phyloP scores from a whole-genome alignment of 1,140 invertebrate species.

The Panagrolaimus sp. region DNA sequence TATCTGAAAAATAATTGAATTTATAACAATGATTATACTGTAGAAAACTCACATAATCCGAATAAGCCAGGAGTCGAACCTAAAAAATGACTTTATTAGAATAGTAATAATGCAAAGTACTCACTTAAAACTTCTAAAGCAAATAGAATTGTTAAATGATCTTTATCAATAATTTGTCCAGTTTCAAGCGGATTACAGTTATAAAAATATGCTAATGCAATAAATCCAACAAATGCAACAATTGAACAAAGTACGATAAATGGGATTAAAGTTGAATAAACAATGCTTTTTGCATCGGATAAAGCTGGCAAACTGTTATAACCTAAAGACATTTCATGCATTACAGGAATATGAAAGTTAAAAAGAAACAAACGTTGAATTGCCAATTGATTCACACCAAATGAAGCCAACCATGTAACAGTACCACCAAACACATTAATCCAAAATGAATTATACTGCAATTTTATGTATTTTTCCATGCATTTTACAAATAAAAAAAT shows the following conservation, averaged over 20 bases:
- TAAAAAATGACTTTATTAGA: slow-evolving; percentile 25
- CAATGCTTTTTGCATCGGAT: slow-evolving; percentile 32
- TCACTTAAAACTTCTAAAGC: slow-evolving; percentile 44
- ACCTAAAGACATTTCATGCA: too few relatives aligned
- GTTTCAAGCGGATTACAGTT: slow-evolving; percentile 45
- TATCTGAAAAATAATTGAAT: slow-evolving; percentile 10
- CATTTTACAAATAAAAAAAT: too few relatives aligned
- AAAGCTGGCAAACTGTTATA: slow-evolving; percentile 46
- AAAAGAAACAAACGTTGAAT: slow-evolving; percentile 28
- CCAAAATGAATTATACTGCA: slow-evolving; percentile 47
- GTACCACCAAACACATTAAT: slow-evolving; percentile 42
- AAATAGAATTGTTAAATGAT: slow-evolving; percentile 45
- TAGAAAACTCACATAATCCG: slow-evolving; percentile 29
- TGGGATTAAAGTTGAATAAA: slow-evolving; percentile 30
- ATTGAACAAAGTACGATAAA: slow-evolving; percentile 29
- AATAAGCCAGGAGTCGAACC: slow-evolving; percentile 43
- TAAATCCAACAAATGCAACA: slow-evolving; percentile 37
- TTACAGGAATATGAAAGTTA: too few relatives aligned
- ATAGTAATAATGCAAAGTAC: background rate
- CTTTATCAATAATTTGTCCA: slow-evolving; percentile 43
- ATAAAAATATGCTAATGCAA: slow-evolving; percentile 51
- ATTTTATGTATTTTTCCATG: too few relatives aligned
- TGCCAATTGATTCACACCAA: slow-evolving; percentile 53
- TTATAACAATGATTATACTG: too few relatives aligned
- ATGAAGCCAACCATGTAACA: slow-evolving; percentile 43